Base-by-base conservation (phyloP, 2,113 vertebrate species). In the Hoplias malabaricus region DNA sequence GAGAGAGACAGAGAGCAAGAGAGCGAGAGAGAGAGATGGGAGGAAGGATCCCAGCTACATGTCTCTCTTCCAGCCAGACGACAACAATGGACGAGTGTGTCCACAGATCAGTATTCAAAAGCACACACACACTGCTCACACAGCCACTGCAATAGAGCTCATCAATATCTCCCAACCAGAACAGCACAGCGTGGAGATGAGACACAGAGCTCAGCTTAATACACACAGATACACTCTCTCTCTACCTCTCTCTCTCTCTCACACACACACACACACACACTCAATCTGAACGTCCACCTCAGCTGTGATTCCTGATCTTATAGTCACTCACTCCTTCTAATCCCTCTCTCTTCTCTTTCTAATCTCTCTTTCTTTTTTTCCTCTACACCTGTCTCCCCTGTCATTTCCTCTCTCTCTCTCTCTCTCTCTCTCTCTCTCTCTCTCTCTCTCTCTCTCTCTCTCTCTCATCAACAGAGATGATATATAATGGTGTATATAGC, bases 51-150 rank as follows among this genome's bases (percentile, higher is more conserved):
- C n/a, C n/a, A n/a, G n/a, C n/a, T n/a, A n/a, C n/a, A n/a, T n/a
- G n/a, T n/a, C n/a, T n/a, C n/a, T n/a, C n/a, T n/a, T n/a, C n/a
- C 80, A 81, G 82, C 57, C 92, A 94, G 94, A 90, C 78, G 88
- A 88, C 85, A 87, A 84, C 81, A 80, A 82, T 79, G 79, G 76
- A 59, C 48, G 25, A 82, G 59, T 82, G 77, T 87, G 86, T 85
- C 88, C 93, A 88, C 83, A 88, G 40, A 62, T 85, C 83, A 87
- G 85, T 65, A 75, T 82, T 83, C 63, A 83, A 83, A 36, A 79
- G 82, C 88, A 84, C 74, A 83, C 38, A 56, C 23, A 38, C 69
- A 77, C 66, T n/a, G 68, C 34, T 54, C 78, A 75, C 70, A 75
- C 56, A 79, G 5, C 59, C 75, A 83, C 83, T 83, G 86, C 40